Evolutionary conservation across 2,888 invertebrate genomes (phyloP), one percentile per base, ranked within the genome.

Genomic region (Epinotia bilunana): DNA sequence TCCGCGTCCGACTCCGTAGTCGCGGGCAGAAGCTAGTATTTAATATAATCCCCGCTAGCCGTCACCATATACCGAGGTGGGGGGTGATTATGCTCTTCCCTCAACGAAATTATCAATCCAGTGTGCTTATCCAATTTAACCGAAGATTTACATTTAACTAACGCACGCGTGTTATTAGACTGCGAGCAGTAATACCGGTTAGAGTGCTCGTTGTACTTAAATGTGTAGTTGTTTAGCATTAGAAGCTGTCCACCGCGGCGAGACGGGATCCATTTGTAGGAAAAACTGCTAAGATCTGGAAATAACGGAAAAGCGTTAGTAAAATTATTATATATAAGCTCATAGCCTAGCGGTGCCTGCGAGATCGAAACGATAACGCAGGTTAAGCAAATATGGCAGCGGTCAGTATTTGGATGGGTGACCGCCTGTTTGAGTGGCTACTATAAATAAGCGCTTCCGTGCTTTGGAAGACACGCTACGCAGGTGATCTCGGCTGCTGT

Each of bases 181-280:
- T 74, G 64, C 0, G 74, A 74, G 16, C 74, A 74, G 58, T 74
- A 74, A 64, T 74, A 74, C 9, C 64, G 58, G 11, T 64, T 74
- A 7, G 74, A 63, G 53, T 74, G 74, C 23, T 49, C 39, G 23
- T 74, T 74, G 60, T 64, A 74, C 13, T 70, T 69, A 46, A 63
- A 74, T 13, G 69, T 69, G 23, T 69, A 69, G 20, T 49, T 33
- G 33, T 69, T 69, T 2, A 74, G 28, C 63, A 63, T 63, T 11
- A 74, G 57, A 7, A 74, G 58, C 0, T 46, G 62, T 7, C 67
- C 57, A 1, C 74, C 74, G 18, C 69, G 69, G 4, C 57, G 62
- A 2, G 61, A 69, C 9, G 62, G 62, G 6, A 74, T 58, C 69
- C 63, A 63, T 16, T n/a, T 74, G 69, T 74, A 74, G 6, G 46